Percentiles rank a stretch among this genome's conserved stretches.
Evolutionary conservation across 2,797 vertebrate genomes (phyloP).

Genomic region (Labeo calbasu): DNA sequence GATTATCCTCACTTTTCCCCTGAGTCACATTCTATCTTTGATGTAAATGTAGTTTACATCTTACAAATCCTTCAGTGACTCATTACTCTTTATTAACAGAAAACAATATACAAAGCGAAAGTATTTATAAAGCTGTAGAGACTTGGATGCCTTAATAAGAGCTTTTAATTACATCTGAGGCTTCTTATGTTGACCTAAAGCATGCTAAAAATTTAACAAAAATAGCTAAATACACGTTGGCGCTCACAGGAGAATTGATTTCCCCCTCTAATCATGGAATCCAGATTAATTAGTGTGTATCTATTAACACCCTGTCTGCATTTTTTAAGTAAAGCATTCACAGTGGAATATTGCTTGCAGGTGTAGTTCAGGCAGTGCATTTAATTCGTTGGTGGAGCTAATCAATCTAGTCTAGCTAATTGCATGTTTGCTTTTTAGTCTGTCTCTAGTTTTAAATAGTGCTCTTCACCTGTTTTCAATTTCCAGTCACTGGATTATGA

Average conservation of each 20-base stretch:
- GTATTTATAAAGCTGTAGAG: conserved; percentile 32
- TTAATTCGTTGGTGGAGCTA: conserved; percentile 51
- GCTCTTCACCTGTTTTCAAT: conserved; percentile 39
- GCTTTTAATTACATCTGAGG: conserved; percentile 71
- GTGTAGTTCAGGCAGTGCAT: conserved; percentile 50
- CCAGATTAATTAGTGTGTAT: conserved; percentile 72
- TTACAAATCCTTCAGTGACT: conserved; percentile 34
- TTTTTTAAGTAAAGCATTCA: conserved; percentile 60
- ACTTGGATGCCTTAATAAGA: conserved; percentile 69
- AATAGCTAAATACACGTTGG: conserved; percentile 69
- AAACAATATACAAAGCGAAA: conserved; percentile 28
- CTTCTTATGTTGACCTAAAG: conserved; percentile 70
- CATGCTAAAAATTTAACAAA: conserved; percentile 68
- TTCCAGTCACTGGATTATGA: conserved; percentile 14
- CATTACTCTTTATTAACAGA: conserved; percentile 28
- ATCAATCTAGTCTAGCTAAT: conserved; percentile 55
- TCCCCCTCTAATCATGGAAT: conserved; percentile 71
- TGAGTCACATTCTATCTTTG: neutral
- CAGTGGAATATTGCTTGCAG: conserved; percentile 55
- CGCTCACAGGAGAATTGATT: conserved; percentile 71
- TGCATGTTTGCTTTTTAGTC: conserved; percentile 52
- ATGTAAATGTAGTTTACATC: conserved; percentile 27
- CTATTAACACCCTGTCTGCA: conserved; percentile 63
- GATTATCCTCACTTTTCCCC: neutral
- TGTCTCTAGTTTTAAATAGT: conserved; percentile 24